Evolutionary conservation across 2,113 vertebrate genomes (phyloP).

Genomic region (Naja naja): DNA sequence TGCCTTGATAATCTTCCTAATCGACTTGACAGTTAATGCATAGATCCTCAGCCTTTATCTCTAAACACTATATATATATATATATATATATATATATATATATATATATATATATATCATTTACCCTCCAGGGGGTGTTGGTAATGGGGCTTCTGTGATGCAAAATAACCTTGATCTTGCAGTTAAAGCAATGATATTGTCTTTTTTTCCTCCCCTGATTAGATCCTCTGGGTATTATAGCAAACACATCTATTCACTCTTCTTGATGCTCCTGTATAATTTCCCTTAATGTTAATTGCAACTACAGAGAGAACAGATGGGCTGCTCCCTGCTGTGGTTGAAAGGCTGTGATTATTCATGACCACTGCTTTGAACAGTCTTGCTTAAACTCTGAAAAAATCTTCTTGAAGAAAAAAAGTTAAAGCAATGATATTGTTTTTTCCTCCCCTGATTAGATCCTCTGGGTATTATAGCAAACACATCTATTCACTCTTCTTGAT

Average conservation of each 20-base stretch:
- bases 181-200: slow-evolving; percentile 23
- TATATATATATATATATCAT: not conserved
- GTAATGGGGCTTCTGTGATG: not conserved
- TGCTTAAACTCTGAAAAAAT: slow-evolving; percentile 3
- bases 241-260: slow-evolving; percentile 27
- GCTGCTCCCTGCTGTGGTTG: slow-evolving; percentile 7
- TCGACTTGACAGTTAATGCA: not conserved
- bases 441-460: not conserved
- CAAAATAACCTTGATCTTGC: slow-evolving; percentile 3
- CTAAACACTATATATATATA: not conserved
- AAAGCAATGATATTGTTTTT: slow-evolving; percentile 12
- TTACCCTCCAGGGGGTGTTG: not conserved
- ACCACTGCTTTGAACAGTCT: slow-evolving; percentile 18
- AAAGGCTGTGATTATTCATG: slow-evolving; percentile 24
- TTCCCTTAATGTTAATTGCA: slow-evolving; percentile 28
- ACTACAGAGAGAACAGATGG: slow-evolving; percentile 10
- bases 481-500: slow-evolving; percentile 25
- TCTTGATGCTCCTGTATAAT: not conserved
- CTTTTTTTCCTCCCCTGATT: slow-evolving; percentile 5
- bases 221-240: not conserved
- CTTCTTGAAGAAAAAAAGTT: no score
- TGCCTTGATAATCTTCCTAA: slow-evolving; percentile 8
- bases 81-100: not conserved
- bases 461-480: slow-evolving; percentile 4
- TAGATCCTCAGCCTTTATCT: slow-evolving; percentile 9